Evolutionary conservation across 2,113 vertebrate species (phyloP).

Genomic region (Hippocampus comes): DNA sequence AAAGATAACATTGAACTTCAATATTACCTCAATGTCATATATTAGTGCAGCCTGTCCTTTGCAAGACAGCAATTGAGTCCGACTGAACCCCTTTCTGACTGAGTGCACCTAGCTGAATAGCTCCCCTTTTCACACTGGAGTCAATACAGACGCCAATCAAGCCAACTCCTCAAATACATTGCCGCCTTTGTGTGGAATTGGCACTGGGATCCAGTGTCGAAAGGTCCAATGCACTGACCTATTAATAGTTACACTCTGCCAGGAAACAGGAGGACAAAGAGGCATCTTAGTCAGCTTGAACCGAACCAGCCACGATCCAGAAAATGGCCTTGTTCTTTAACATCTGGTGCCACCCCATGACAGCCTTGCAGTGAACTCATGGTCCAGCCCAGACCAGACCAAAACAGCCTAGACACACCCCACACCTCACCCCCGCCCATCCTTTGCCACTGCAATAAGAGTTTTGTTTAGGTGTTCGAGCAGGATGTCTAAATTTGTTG

Average conservation of each 20-base stretch:
- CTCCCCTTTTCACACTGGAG: constrained; percentile 14
- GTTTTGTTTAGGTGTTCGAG: constrained; percentile 31
- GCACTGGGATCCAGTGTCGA: constrained; percentile 29
- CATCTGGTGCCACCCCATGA: constrained; percentile 31
- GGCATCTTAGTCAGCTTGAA: constrained; percentile 31
- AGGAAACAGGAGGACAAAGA: constrained; percentile 40
- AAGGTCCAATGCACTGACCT: constrained; percentile 32
- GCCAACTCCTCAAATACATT: constrained; percentile 27
- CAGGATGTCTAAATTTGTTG: constrained; percentile 35
- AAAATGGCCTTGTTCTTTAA: constrained; percentile 33
- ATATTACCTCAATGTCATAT: neutral
- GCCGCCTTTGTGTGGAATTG: constrained; percentile 47
- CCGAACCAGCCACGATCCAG: constrained; percentile 16
- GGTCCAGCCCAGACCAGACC: neutral
- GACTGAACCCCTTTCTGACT: neutral
- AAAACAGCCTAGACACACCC: neutral
- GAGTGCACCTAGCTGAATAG: constrained; percentile 7
- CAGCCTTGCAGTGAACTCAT: constrained; percentile 8
- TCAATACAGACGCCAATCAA: constrained; percentile 18
- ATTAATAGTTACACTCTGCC: constrained; percentile 55
- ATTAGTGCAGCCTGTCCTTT: neutral
- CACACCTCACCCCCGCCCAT: neutral
- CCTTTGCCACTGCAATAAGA: constrained; percentile 13
- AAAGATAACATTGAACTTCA: neutral
- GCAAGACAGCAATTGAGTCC: neutral